Evolutionary conservation across 2,888 invertebrate species (phyloP).

Genomic region (Thymelicus sylvestris): DNA sequence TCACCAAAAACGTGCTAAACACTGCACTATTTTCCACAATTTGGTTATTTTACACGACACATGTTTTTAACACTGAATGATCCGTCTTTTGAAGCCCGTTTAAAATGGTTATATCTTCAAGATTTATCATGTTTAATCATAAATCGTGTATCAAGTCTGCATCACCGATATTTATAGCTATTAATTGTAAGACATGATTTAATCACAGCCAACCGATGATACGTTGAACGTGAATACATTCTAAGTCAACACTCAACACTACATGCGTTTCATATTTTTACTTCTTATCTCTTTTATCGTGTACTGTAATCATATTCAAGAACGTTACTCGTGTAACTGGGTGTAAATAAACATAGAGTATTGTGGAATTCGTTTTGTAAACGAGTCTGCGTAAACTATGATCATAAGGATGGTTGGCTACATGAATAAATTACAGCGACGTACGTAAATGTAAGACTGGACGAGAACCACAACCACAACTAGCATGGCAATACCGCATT

Average conservation of each 20-base stretch:
- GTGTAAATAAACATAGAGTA: conserved; percentile 31
- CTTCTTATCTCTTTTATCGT: conserved; percentile 43
- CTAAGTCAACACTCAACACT: conserved; percentile 26
- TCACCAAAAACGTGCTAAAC: conserved; percentile 33
- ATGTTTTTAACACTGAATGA: conserved; percentile 19
- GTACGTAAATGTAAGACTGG: conserved; percentile 23
- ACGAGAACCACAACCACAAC: conserved; percentile 8
- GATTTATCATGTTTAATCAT: conserved; percentile 29
- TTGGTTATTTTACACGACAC: conserved; percentile 17
- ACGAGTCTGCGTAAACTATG: conserved; percentile 38
- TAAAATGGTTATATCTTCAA: conserved; percentile 4
- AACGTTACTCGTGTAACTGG: conserved; percentile 20
- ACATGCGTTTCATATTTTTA: conserved; percentile 27
- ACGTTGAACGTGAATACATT: conserved; percentile 25
- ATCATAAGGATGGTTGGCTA: conserved; percentile 6
- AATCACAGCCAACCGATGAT: conserved; percentile 22
- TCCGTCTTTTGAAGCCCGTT: conserved; percentile 16
- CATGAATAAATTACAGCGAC: background rate
- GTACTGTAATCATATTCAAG: conserved; percentile 39
- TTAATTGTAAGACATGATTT: conserved; percentile 11
- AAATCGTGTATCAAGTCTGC: conserved; percentile 24
- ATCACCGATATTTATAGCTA: conserved; percentile 32
- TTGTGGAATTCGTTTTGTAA: conserved; percentile 43
- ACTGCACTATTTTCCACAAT: conserved; percentile 35
- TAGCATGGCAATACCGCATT: conserved; percentile 52